These are phyloP conservation scores for Diaphora mendica DNA, from an alignment of 2,888 invertebrate genomes.

Conservation along the genomic window DNA sequence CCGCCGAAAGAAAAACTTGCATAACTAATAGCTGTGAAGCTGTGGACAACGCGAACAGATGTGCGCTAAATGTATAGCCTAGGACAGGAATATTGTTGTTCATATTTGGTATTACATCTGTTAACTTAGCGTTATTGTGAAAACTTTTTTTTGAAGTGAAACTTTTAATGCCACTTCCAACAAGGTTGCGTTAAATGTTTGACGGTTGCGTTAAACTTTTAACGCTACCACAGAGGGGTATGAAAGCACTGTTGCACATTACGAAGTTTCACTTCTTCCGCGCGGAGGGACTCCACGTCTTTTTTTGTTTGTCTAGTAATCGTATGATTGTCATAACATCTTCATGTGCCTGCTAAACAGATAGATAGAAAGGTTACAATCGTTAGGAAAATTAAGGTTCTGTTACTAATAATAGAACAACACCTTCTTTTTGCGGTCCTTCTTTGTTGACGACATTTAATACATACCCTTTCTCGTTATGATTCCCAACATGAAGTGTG, in stretches of 20 bases:
- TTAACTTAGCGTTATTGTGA: not conserved
- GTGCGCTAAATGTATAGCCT: conserved; percentile 2
- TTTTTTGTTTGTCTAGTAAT: not conserved
- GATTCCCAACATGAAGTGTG: not conserved
- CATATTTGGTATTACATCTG: not conserved
- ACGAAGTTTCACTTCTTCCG: no score
- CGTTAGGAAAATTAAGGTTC: not conserved
- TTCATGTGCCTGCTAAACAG: not conserved
- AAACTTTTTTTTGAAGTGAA: no score
- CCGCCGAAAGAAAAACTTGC: conserved; percentile 36
- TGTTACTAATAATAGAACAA: not conserved
- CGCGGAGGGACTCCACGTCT: no score
- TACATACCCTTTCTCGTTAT: not conserved
- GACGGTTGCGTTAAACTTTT: no score
- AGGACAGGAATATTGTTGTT: not conserved
- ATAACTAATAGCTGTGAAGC: conserved; percentile 30
- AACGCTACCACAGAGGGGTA: no score
- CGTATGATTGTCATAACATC: not conserved
- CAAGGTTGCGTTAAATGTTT: no score
- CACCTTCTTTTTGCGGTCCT: not conserved
- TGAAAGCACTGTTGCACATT: no score
- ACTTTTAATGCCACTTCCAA: no score
- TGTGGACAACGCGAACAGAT: conserved; percentile 16
- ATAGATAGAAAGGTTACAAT: not conserved
- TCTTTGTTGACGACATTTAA: not conserved